Conservation (phyloP, 1,140 invertebrate species). For the Manduca sexta region DNA sequence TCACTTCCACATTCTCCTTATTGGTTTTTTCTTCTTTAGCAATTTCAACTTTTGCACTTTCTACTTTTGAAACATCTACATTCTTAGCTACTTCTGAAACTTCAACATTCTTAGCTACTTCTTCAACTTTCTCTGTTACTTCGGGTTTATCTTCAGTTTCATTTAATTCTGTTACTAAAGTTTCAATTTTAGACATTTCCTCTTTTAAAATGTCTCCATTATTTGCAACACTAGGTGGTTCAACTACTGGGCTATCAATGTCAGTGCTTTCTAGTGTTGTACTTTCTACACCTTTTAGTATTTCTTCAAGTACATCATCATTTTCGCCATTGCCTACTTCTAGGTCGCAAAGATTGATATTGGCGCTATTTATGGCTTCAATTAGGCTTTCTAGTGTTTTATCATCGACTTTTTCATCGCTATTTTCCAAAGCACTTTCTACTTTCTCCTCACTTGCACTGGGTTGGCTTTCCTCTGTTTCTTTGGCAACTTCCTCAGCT, state of each 20-base stretch:
- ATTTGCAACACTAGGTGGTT: constrained; percentile 1
- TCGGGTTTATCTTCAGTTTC: neutral
- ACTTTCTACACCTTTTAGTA: constrained; percentile 12
- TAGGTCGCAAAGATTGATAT: constrained; percentile 41
- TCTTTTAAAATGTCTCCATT: neutral
- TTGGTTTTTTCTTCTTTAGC: neutral
- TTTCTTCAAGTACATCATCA: constrained; percentile 19
- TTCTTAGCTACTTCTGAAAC: too few relatives aligned
- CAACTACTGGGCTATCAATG: too few relatives aligned
- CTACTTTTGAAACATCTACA: neutral
- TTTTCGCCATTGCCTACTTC: constrained; percentile 35
- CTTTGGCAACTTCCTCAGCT: constrained; percentile 26
- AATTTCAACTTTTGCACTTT: neutral
- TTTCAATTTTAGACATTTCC: neutral
- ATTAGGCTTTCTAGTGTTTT: constrained; percentile 46
- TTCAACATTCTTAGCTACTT: too few relatives aligned
- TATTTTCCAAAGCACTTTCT: constrained; percentile 2
- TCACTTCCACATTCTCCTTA: constrained; percentile 1
- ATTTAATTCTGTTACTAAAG: neutral
- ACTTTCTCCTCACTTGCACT: constrained; percentile 15
- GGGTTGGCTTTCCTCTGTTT: constrained; percentile 23
- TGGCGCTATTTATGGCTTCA: constrained; percentile 45
- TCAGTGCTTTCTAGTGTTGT: neutral
- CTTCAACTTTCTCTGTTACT: neutral
- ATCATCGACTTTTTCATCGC: constrained; percentile 37